A percentile compares a stretch with the other conserved stretches of the same genome.
Conservation (phyloP, 2,113 vertebrate species). For the Epinephelus moara region DNA sequence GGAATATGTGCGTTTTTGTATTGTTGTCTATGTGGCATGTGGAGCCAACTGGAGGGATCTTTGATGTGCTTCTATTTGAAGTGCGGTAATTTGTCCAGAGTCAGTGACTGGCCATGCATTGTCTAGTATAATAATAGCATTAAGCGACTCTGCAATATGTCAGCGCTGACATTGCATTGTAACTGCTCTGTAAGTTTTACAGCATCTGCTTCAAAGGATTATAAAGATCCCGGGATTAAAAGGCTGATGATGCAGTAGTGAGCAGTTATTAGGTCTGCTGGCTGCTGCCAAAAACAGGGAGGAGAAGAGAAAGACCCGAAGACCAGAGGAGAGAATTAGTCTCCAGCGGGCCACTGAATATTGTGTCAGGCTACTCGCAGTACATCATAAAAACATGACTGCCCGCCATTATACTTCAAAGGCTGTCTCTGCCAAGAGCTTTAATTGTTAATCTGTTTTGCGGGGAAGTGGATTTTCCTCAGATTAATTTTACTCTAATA, state of each 20-base stretch:
- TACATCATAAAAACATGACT: conserved; percentile 40
- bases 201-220: conserved; percentile 52
- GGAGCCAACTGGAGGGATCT: conserved; percentile 30
- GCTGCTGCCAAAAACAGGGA: conserved; percentile 33
- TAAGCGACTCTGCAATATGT: conserved; percentile 28
- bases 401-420: conserved; percentile 63
- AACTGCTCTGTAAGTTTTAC: conserved; percentile 31
- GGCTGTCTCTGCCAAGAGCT: conserved; percentile 55
- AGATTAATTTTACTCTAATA: conserved; percentile 59
- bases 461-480: conserved; percentile 54
- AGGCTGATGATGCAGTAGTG: conserved; percentile 42
- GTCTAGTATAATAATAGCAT: conserved; percentile 23
- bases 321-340: conserved; percentile 41
- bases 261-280: conserved; percentile 42
- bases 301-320: conserved; percentile 33
- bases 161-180: conserved; percentile 21
- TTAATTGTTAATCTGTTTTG: conserved; percentile 71
- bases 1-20: neutral
- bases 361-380: conserved; percentile 31
- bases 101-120: conserved; percentile 11
- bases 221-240: conserved; percentile 53
- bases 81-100: conserved; percentile 18
- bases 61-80: conserved; percentile 50
- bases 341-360: conserved; percentile 24
- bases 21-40: neutral